Percentiles rank a stretch among this genome's conserved stretches.
Conservation (phyloP, 2,797 vertebrate species). For the Leontopithecus rosalia region DNA sequence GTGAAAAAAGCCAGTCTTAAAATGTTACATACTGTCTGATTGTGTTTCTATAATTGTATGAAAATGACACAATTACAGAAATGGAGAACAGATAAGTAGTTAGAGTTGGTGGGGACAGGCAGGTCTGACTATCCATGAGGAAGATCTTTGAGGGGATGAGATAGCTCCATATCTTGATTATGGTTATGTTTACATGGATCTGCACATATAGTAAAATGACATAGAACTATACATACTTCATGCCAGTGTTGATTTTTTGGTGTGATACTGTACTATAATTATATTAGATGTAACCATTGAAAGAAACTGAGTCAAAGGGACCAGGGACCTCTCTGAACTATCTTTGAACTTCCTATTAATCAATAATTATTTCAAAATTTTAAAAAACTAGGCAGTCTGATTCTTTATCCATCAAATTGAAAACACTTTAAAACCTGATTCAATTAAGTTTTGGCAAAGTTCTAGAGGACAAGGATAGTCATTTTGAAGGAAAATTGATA, state of each 20-base stretch:
- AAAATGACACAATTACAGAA: not conserved
- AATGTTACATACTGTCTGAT: not conserved
- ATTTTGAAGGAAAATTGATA: not conserved
- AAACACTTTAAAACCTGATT: not conserved
- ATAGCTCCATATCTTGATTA: not conserved
- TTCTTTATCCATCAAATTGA: not conserved
- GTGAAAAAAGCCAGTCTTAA: not conserved
- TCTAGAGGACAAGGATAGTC: not conserved
- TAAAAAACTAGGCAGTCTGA: not conserved
- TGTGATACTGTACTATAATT: not conserved
- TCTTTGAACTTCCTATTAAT: conserved; percentile 1
- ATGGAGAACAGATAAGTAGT: not conserved
- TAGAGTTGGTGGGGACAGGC: too few species aligned
- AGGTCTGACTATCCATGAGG: not conserved
- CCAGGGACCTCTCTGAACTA: not conserved
- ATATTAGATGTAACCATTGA: not conserved
- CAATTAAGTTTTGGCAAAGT: not conserved
- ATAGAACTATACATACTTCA: not conserved
- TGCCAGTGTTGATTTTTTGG: not conserved
- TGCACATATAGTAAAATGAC: not conserved
- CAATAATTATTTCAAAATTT: not conserved
- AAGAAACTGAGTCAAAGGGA: not conserved
- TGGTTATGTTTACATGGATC: not conserved
- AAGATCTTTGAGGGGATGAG: not conserved
- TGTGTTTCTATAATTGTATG: not conserved